phyloP scores from a whole-genome alignment of 2,888 invertebrate genomes.

The Germaria angustata region DNA sequence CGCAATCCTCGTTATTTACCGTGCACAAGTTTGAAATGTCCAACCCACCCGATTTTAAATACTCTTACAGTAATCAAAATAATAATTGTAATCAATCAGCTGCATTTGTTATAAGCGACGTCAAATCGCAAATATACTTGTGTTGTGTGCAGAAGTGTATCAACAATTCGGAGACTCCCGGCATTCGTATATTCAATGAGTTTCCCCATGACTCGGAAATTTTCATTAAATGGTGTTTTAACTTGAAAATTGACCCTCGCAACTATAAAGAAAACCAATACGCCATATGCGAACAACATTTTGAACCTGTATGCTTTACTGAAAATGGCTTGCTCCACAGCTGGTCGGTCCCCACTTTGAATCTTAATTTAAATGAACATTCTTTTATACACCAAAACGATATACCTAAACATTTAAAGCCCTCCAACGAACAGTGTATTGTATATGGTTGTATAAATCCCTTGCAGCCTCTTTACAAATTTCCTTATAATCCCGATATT shows the following conservation, averaged over 20 bases:
- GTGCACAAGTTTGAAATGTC: slow-evolving; percentile 27
- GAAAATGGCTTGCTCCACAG: slow-evolving; percentile 56
- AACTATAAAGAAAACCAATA: slow-evolving; percentile 68
- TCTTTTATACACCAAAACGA: slow-evolving; percentile 60
- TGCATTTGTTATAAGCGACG: slow-evolving; percentile 46
- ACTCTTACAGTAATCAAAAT: background rate
- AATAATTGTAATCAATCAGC: background rate
- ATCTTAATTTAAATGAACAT: slow-evolving; percentile 62
- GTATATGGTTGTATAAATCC: slow-evolving; percentile 63
- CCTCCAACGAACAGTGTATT: slow-evolving; percentile 48
- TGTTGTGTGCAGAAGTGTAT: slow-evolving; percentile 68
- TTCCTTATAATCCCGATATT: slow-evolving; percentile 72
- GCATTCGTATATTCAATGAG: slow-evolving; percentile 65
- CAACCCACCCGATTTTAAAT: background rate
- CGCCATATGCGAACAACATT: slow-evolving; percentile 68
- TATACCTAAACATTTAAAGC: slow-evolving; percentile 44
- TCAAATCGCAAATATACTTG: slow-evolving; percentile 53
- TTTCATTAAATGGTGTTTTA: slow-evolving; percentile 71
- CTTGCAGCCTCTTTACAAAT: slow-evolving; percentile 60
- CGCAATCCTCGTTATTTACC: slow-evolving; percentile 12
- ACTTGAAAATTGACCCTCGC: slow-evolving; percentile 69
- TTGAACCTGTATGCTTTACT: slow-evolving; percentile 67
- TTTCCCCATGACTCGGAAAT: slow-evolving; percentile 69
- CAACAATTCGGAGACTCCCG: slow-evolving; percentile 43
- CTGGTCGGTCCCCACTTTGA: slow-evolving; percentile 69